Evolutionary conservation across 2,888 invertebrate genomes (phyloP).

Genomic region (Bombylius major): DNA sequence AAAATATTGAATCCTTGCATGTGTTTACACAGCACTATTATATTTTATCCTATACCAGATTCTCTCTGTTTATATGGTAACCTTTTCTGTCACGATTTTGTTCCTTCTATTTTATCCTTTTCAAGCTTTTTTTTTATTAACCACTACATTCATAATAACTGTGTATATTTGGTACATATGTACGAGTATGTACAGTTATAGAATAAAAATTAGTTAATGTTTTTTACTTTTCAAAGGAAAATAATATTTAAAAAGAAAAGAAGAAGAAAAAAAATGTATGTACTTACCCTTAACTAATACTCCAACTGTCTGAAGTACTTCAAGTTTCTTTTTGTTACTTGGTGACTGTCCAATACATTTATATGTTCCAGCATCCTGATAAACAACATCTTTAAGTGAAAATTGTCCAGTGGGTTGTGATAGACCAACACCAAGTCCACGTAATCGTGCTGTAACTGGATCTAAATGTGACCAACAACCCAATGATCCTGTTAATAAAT

Average conservation of each 20-base stretch:
- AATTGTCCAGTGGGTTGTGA: slow-evolving; percentile 45
- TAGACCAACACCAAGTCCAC: slow-evolving; percentile 44
- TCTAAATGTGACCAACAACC: slow-evolving; percentile 52
- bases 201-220: no score
- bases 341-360: slow-evolving; percentile 48
- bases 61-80: no score
- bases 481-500: slow-evolving; percentile 37
- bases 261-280: slow-evolving; percentile 3
- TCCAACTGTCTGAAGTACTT: slow-evolving; percentile 42
- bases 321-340: slow-evolving; percentile 39
- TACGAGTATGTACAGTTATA: no score
- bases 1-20: no score
- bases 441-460: slow-evolving; percentile 40
- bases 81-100: no score
- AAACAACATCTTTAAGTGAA: slow-evolving; percentile 54
- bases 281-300: slow-evolving; percentile 44
- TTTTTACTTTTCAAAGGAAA: no score
- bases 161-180: no score
- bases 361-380: slow-evolving; percentile 66
- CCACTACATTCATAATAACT: no score
- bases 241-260: not conserved
- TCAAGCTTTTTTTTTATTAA: no score
- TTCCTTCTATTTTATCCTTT: no score
- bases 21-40: no score
- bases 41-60: no score